Base-by-base conservation (phyloP, 1,140 invertebrate species). In the Rhopalosiphum padi region DNA sequence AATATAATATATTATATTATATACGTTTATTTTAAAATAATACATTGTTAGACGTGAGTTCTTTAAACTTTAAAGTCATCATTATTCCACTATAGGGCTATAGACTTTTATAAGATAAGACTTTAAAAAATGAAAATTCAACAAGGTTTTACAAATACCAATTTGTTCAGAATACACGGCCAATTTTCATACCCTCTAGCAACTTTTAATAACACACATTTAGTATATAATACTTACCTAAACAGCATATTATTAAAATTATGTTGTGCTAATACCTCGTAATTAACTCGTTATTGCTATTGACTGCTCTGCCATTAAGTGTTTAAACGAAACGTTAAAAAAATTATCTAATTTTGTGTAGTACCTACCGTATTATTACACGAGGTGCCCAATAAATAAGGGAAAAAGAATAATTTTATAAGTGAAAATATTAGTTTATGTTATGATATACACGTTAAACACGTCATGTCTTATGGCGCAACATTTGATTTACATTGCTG, bases 271-370 rank as follows among this genome's bases (percentile, higher is more conserved):
- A 90, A 90, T 90, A 90, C 9, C 51, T 37, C n/a, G 21, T 90
- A 90, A 55, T 90, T 90, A 90, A 90, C n/a, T 55, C 35, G 35
- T 90, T 55, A 53, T 37, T 37, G 22, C 51, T 43, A 86, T 86
- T 43, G 41, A 46, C 30, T 87, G 43, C 43, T 6, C 43, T 46
- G 23, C 83, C 22, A 41, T 43, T 37, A 83, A 37, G 37, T 37
- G n/a, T 37, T 22, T 37, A 23, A 83, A 37, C 21, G 22, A 83
- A 83, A 83, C 77, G 35, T 68, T n/a, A 15, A 77, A 77, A 77
- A 68, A 77, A 77, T 23, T 23, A 83, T 83, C 35, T 35, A 8
- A 83, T 37, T 37, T 21, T 83, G n/a, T 83, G 22, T 83, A 23
- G 82, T 83, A 83, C 22, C 82, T 41, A 83, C 22, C 82, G 22